phyloP scores from a whole-genome alignment of 2,113 vertebrate genomes.

The Catharus fuscescens region DNA sequence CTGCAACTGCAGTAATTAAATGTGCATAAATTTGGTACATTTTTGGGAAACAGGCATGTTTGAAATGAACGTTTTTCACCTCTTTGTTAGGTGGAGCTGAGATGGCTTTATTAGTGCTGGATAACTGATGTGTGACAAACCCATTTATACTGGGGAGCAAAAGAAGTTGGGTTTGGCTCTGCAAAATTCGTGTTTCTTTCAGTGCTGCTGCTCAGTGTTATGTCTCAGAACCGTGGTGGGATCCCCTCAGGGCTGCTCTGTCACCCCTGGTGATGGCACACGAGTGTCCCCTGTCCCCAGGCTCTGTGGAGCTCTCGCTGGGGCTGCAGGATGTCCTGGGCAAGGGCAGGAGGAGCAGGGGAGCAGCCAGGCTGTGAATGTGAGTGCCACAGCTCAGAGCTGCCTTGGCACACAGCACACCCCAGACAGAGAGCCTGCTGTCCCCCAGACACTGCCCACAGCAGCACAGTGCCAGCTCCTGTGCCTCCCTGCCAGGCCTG shows the following conservation, averaged over 20 bases:
- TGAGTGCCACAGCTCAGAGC: not conserved
- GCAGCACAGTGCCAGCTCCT: not conserved
- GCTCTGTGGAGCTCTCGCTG: not conserved
- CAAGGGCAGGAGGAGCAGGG: not conserved
- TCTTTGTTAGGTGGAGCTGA: not conserved
- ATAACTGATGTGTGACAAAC: not conserved
- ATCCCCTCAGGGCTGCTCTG: not conserved
- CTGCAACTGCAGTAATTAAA: conserved; percentile 10
- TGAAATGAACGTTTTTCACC: not conserved
- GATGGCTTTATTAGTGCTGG: not conserved
- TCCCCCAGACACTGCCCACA: not conserved
- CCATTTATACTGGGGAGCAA: not conserved
- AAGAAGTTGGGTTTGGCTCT: not conserved
- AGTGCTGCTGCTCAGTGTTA: not conserved
- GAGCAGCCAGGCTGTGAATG: not conserved
- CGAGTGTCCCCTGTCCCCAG: too few species aligned
- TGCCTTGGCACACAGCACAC: not conserved
- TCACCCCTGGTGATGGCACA: accelerated
- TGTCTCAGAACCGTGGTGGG: accelerated
- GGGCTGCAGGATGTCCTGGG: not conserved
- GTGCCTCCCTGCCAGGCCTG: not conserved
- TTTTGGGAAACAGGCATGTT: not conserved
- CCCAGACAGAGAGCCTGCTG: not conserved
- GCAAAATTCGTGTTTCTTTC: not conserved
- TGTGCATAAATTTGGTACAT: not conserved